Conservation (phyloP, 2,888 invertebrate genomes). For the Graphium colonna region DNA sequence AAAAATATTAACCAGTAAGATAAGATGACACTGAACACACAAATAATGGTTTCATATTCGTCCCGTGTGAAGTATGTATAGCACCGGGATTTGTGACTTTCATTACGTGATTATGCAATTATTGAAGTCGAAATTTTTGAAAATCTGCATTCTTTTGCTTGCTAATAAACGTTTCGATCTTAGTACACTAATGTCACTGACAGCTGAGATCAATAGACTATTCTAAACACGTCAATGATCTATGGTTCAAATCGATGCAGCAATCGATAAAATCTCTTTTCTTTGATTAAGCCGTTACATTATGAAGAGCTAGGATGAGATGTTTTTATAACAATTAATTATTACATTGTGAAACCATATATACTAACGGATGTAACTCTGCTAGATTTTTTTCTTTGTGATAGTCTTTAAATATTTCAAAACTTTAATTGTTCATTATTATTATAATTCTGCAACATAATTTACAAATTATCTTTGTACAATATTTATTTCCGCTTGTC, state of each 20-base stretch:
- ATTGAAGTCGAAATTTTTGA: slow-evolving; percentile 51
- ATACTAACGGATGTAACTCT: too few species aligned
- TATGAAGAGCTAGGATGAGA: neutral
- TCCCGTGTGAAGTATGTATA: slow-evolving; percentile 35
- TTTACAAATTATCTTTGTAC: too few species aligned
- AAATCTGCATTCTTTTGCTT: slow-evolving; percentile 52
- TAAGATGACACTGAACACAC: slow-evolving; percentile 22
- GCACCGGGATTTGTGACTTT: slow-evolving; percentile 55
- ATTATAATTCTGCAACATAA: too few species aligned
- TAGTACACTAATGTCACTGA: slow-evolving; percentile 63
- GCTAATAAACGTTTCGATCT: slow-evolving; percentile 40
- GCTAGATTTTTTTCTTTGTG: too few species aligned
- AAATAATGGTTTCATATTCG: slow-evolving; percentile 12
- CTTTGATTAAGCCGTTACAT: neutral
- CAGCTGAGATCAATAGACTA: slow-evolving; percentile 69
- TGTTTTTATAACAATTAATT: too few species aligned
- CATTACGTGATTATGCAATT: slow-evolving; percentile 38
- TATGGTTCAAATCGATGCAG: slow-evolving; percentile 62
- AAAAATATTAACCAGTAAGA: slow-evolving; percentile 27
- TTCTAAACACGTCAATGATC: slow-evolving; percentile 44
- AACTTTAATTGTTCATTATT: too few species aligned
- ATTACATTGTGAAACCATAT: too few species aligned
- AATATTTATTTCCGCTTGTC: too few species aligned
- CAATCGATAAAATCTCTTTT: slow-evolving; percentile 42
- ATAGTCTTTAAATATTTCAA: too few species aligned